Base-by-base conservation (phyloP, 2,888 invertebrate species). In the Scaptomyza reducta region DNA sequence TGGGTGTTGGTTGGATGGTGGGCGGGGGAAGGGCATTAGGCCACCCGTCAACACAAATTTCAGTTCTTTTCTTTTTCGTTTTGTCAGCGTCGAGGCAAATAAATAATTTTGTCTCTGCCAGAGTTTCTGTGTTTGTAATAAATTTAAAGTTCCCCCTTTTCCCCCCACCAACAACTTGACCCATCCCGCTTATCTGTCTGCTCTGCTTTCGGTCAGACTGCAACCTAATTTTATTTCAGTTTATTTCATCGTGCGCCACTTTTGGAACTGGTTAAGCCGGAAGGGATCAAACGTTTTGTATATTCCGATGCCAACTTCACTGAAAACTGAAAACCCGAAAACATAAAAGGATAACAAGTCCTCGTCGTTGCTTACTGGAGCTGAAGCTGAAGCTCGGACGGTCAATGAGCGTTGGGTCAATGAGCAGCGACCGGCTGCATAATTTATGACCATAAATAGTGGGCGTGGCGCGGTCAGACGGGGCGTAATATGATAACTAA, bases 281-380 rank as follows among this genome's bases (percentile, higher is more conserved):
- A 82, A 82, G 86, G 81, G 82, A 82, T 82, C 86, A 85, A 85
- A 82, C 80, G 80, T 82, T 85, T 79, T 77, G 60, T 64, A 79
- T 70, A 79, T 80, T 75, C 56, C 53, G 60, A 59, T 40, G 16
- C 40, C 40, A 61, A 22, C n/a, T n/a, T n/a, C n/a, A n/a, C 22
- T 2, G 22, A 22, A 22, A 22, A 22, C 3, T 5, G 0, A 31
- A 31, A 10, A 29, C 1, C 16, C 40, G 16, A 35, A 40, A 40
- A 10, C 0, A 10, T 54, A 78, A 68, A 61, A 56, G 35, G 22
- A 59, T 64, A 74, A 60, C 56, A 68, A 42, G 40, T 25, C 58
- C 22, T 31, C 38, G 38, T 14, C 38, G 14, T 16, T 51, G n/a
- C 13, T 16, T 13, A 31, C 44, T 33, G 40, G 9, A n/a, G 16